phyloP scores from a whole-genome alignment of 2,113 vertebrate genomes.

The Nothoprocta perdicaria region DNA sequence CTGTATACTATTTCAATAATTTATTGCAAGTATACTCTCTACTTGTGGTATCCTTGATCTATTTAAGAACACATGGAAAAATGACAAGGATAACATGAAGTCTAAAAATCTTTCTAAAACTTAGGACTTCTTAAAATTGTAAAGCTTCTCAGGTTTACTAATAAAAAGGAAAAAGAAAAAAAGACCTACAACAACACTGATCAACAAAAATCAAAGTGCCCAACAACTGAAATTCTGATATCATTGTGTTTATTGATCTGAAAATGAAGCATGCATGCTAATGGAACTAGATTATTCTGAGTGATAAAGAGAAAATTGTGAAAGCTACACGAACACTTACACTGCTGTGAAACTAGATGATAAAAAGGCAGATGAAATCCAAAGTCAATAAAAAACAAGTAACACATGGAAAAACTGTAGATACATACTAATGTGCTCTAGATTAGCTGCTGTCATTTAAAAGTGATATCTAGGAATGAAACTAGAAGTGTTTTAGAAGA shows the following conservation, averaged over 20 bases:
- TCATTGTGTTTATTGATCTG: neutral
- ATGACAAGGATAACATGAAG: neutral
- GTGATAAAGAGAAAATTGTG: neutral
- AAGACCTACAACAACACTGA: neutral
- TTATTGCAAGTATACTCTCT: neutral
- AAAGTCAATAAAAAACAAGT: constrained; percentile 33
- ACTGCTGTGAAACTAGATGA: constrained; percentile 10
- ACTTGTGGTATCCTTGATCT: neutral
- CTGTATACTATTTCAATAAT: neutral
- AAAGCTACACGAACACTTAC: neutral
- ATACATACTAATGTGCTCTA: neutral
- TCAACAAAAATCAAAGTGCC: neutral
- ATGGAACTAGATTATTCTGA: neutral
- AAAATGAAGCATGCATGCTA: neutral
- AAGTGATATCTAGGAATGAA: constrained; percentile 19
- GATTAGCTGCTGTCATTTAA: constrained; percentile 29
- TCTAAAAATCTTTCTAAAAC: neutral
- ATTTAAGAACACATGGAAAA: neutral
- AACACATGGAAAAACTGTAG: neutral
- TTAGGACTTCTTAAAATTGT: neutral
- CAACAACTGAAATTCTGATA: neutral
- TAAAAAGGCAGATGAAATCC: constrained; percentile 16
- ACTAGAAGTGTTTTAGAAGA: constrained; percentile 32
- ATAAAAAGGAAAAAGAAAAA: neutral
- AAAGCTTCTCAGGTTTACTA: neutral